Base-by-base conservation (phyloP, 1,140 invertebrate genomes). In the Mycetomoellerius zeteki region DNA sequence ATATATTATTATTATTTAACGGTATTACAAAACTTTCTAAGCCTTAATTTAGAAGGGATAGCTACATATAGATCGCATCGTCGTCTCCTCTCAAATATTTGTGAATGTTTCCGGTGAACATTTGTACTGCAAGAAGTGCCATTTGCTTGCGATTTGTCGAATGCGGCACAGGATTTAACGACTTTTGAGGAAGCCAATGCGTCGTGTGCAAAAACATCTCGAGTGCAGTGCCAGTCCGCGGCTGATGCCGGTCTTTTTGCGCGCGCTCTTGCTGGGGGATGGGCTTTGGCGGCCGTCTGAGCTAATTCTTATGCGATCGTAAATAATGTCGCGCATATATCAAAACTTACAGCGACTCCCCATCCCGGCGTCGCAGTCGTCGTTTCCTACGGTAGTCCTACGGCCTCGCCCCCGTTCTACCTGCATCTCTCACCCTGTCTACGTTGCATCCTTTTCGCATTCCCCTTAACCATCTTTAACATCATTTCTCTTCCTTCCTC, bases 271-370 rank as follows among this genome's bases (percentile, higher is more conserved):
- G 54, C 33, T n/a, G 5, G 21, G n/a, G 56, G 62, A 69, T 77
- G 50, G 89, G 84, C 86, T 69, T 75, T 86, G 72, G 86, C 85
- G 76, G 76, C 88, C 81, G 82, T 81, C 90, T 88, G 60, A 86
- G 92, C 92, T 94, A 94, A 94, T 94, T 94, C 93, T 93, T 93
- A 93, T 94, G 93, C 93, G 92, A 94, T 93, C 93, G 91, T 94
- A 94, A 94, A 94, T 94, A 94, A 94, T 90, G 89, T 92, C 90
- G 89, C 92, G 93, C 93, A 92, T 93, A 93, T 93, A 94, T 94
- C 93, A 94, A 93, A 94, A 93, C 92, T 94, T 94, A 92, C 89
- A 93, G 80, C 90, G 90, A 88, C 84, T 88, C 60, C 82, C 85
- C 78, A 85, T 54, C 71, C 85, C 47, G 73, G 65, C 47, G 54